Base-by-base conservation (phyloP, 2,888 invertebrate species). In the Acrobasis repandana region DNA sequence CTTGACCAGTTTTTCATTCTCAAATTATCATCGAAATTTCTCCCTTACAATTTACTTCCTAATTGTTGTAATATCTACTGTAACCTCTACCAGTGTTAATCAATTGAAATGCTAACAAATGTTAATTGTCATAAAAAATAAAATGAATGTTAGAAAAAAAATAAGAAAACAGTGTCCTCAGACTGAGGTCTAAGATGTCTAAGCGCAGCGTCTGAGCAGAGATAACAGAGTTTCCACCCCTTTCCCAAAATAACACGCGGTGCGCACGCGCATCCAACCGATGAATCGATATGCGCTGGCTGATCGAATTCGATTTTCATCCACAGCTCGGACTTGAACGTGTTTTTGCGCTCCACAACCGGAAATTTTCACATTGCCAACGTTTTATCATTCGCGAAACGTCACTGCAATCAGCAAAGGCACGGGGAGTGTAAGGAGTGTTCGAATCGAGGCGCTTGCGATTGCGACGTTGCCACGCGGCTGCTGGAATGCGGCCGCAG, bases 401-500 rank as follows among this genome's bases (percentile, higher is more conserved):
- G 85, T 85, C 86, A 85, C 74, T 66, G 72, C 79, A 71, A 74
- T 77, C 79, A 75, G 81, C 85, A 82, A 86, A 88, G 85, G 82
- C 85, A 77, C 79, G 81, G 73, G 73, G 65, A 67, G 67, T 63
- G 65, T 62, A 80, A 73, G 73, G 65, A 67, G 67, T 63, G 65
- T 62, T 65, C 67, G 38, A 38, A 48, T 76, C 66, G 68, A 66
- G 76, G 78, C 79, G 77, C 80, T 76, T 77, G 83, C 83, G 88
- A 80, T 79, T 78, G 86, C 87, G 87, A 83, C 85, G 87, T 86
- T 87, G 89, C 87, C 86, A 76, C 72, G 67, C 73, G 70, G 75
- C 73, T 76, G 79, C 76, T 82, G 85, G 90, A 89, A 90, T 90
- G 90, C 87, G 88, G 82, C 76, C 85, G 87, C 79, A 69, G 74